Base-by-base conservation (phyloP, 2,113 vertebrate genomes). In the Dipodomys ordii region DNA sequence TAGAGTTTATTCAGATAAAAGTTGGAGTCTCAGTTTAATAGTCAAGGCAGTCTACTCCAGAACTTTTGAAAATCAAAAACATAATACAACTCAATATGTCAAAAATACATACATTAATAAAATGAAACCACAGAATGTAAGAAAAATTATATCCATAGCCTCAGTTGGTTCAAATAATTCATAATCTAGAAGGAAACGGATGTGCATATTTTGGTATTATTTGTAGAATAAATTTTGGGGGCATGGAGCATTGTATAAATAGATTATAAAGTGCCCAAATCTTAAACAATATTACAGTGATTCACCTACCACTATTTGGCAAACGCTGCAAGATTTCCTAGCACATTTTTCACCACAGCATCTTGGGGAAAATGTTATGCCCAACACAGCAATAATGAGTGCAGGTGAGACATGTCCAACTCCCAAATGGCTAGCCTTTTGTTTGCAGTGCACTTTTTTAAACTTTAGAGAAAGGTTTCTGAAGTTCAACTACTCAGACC, bases 341-440 rank as follows among this genome's bases (percentile, higher is more conserved):
- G 35, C 25, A 67, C 9, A 79, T 57, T 65, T 35, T 74, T 11
- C 1, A 80, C 76, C 19, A 30, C 18, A 80, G 71, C 32, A 76
- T 93, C 73, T 84, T 82, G 22, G 19, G 16, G 25, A 77, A 94
- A 87, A 91, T 46, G 9, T 83, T 95, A 60, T 93, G 73, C 62
- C n/a, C 65, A 90, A 60, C 9, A 87, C 1, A 83, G 35, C 5
- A 87, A 30, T 78, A 78, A 95, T 39, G 35, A 90, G n/a, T n/a
- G 88, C 27, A 72, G 15, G 6, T 35, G 10, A 44, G 39, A 46
- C 8, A 79, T 90, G 53, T 86, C 2, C 20, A 85, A 57, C 35
- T 88, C 67, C 4, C 49, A 85, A 44, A 80, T 62, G 19, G 13
- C 32, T 78, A 4, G 23, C 2, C 7, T 39, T 79, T 88, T 81